Evolutionary conservation across 2,797 vertebrate species (phyloP), one percentile per base, ranked within the genome.

Genomic region (Danionella dracula): DNA sequence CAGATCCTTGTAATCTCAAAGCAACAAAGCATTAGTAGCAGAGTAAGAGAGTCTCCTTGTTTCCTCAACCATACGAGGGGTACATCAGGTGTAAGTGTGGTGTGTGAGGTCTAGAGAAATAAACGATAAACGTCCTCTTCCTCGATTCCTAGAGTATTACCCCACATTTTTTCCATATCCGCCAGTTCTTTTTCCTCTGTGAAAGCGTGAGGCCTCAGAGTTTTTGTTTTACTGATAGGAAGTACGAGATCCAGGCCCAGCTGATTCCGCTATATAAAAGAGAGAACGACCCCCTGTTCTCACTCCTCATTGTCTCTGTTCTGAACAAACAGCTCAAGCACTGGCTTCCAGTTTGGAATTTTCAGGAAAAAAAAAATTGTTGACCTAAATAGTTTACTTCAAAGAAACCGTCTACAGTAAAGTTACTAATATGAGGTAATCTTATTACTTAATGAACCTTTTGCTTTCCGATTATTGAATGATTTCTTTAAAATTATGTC

Each of bases 241-340:
- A 17, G 44, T 58, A 37, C 13, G 27, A 58, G 58, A 59, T 38
- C 32, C 12, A 80, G 79, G 60, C 61, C 79, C 80, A 82, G 80
- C 83, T 82, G 82, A 88, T 77, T 68, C 81, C 73, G 69, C 40
- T 79, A 70, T 81, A 82, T 84, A 75, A 80, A 74, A 12, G 62
- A 71, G 44, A 29, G 41, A 17, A 8, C 1, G 58, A 48, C 59
- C 62, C 66, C 34, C 70, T 78, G 72, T 77, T 78, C 69, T 70
- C 71, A 83, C 85, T 83, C 77, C 82, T 88, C 82, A 87, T 89
- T 89, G 86, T 90, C 88, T 83, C 80, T 79, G 76, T 83, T 79
- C 81, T 83, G 74, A 85, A 89, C 81, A 89, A 90, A 89, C 82
- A 87, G 63, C 37, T 1, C 57, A 65, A 76, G 83, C 84, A 77